A percentile compares a stretch with the other conserved stretches of the same genome.
phyloP scores from a whole-genome alignment of 2,888 invertebrate genomes.

The Sisyra nigra region DNA sequence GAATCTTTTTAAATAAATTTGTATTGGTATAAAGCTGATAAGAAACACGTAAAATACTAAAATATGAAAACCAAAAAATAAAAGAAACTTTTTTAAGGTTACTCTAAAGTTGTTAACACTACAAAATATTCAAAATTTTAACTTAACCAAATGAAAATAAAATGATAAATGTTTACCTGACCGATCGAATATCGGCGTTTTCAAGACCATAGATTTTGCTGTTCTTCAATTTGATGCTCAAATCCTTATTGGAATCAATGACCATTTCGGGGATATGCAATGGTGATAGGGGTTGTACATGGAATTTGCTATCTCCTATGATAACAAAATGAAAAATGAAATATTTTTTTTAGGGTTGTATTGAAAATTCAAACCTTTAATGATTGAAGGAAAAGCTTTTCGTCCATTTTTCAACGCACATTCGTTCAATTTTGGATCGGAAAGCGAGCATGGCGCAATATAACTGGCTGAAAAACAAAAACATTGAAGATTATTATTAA shows the following conservation, averaged over 20 bases:
- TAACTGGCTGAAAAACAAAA: conserved; percentile 17
- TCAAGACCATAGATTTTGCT: conserved; percentile 17
- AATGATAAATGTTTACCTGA: too few relatives aligned
- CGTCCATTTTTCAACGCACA: conserved; percentile 18
- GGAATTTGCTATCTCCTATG: conserved; percentile 19
- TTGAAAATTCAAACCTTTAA: conserved; percentile 3
- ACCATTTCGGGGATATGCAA: conserved; percentile 16
- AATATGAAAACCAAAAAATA: too few relatives aligned
- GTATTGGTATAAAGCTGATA: too few relatives aligned
- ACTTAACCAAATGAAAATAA: too few relatives aligned
- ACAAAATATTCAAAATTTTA: too few relatives aligned
- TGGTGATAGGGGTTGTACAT: conserved; percentile 19
- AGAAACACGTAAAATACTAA: too few relatives aligned
- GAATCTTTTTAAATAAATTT: too few relatives aligned
- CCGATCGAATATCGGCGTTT: conserved; percentile 12
- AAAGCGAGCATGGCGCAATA: conserved; percentile 17
- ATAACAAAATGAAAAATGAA: too few relatives aligned
- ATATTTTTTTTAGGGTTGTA: too few relatives aligned
- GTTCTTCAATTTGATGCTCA: conserved; percentile 17
- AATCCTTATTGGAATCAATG: conserved; percentile 15
- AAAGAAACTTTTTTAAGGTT: too few relatives aligned
- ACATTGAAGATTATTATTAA: too few relatives aligned
- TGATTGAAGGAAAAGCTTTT: conserved; percentile 14
- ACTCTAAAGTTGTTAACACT: too few relatives aligned
- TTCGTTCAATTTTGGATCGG: conserved; percentile 15